Conservation (phyloP, 2,113 vertebrate species). For the Onychostruthus taczanowskii region DNA sequence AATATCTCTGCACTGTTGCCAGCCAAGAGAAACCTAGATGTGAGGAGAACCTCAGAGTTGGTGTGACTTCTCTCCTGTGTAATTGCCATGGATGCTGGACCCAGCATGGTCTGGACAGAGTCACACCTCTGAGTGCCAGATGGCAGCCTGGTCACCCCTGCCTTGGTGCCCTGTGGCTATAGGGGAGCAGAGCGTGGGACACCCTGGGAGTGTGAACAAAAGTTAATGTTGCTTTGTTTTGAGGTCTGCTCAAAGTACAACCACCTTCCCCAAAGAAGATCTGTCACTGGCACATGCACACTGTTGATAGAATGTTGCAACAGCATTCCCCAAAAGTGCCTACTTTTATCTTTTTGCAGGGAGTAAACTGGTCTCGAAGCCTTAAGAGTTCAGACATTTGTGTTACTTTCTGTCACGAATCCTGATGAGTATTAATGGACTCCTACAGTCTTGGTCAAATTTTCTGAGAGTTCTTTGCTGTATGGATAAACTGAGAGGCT, state of each 20-base stretch:
- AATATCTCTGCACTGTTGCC: background rate
- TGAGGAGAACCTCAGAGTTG: background rate
- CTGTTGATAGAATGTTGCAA: background rate
- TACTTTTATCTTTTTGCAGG: background rate
- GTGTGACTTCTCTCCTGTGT: background rate
- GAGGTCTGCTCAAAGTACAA: background rate
- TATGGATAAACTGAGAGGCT: background rate
- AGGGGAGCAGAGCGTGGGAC: too few species aligned
- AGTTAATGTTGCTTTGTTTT: background rate
- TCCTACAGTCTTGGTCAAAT: background rate
- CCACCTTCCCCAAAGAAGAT: background rate
- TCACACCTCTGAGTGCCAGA: too few species aligned
- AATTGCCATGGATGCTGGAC: background rate
- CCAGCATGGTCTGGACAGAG: rapidly evolving
- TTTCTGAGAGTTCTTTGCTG: background rate
- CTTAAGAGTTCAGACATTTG: background rate
- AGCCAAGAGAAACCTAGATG: background rate
- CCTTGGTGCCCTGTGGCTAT: background rate
- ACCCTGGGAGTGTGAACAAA: rapidly evolving
- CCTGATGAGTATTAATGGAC: background rate
- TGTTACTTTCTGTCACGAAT: background rate
- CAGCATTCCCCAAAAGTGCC: background rate
- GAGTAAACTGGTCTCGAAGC: background rate
- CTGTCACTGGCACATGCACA: too few species aligned
- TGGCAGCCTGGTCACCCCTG: background rate